Evolutionary conservation across 1,140 invertebrate species (phyloP), one percentile per base, ranked within the genome.

Genomic region (Macrostomum lignano): DNA sequence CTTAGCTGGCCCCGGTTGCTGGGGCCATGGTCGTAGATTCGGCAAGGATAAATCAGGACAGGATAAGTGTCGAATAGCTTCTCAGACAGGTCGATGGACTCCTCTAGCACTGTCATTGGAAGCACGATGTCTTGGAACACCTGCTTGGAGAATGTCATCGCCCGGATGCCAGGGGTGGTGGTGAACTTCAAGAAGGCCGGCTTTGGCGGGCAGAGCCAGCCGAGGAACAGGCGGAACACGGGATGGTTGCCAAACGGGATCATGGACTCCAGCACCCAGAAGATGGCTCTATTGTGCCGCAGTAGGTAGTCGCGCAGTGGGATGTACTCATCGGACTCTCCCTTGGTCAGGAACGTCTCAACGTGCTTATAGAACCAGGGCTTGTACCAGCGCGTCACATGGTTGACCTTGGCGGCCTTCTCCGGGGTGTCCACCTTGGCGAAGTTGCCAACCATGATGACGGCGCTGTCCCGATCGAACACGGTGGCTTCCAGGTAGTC

Each of bases 361-460:
- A 74, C 73, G 51, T 77, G 72, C 30, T 65, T 68, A 56, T 69
- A 78, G 55, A 77, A 77, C 74, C 74, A 77, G 5, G 72, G 71
- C 38, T 75, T 72, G 49, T 72, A 68, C 67, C 71, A 78, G 17
- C 59, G 55, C 2, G 72, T 61, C 55, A 2, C 52, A 54, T 64
- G 73, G 66, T 34, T 67, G 65, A 22, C 64, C 45, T 73, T 69
- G 2, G 61, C 58, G 0, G 55, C 38, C 26, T 55, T 44, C 31
- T 63, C 61, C 14, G 50, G 39, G 2, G 62, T 59, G 40, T 66
- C 62, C 37, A 61, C 45, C 31, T 50, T 44, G 45, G 19, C 19
- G 19, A 69, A 68, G 9, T 58, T 46, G 20, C 58, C 42, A 0
- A 58, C 42, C 3, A 67, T 52, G 19, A 64, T 52, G 7, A 28